A percentile compares a stretch with the other conserved stretches of the same genome.
Evolutionary conservation across 2,797 vertebrate genomes (phyloP).

Genomic region (Phalloptychus januarius): DNA sequence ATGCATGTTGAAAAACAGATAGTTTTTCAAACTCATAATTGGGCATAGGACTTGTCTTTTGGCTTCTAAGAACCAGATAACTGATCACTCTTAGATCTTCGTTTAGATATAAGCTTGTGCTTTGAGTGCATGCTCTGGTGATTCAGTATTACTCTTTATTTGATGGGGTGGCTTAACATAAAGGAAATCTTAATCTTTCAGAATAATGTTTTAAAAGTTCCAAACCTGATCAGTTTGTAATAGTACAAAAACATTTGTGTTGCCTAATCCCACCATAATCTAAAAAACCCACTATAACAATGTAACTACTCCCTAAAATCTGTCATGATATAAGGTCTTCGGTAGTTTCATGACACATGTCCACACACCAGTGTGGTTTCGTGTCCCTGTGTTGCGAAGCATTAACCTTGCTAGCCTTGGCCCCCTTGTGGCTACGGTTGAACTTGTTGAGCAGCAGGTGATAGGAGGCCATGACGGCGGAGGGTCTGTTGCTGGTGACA

Average conservation of each 20-base stretch:
- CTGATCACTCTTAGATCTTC: not conserved
- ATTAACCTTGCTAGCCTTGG: constrained; percentile 78
- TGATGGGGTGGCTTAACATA: not conserved
- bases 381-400: constrained; percentile 6
- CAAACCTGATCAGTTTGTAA: not conserved
- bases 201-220: not conserved
- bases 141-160: not conserved
- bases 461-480: constrained; percentile 84
- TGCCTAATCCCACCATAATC: not conserved
- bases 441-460: constrained; percentile 86
- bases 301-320: not conserved
- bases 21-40: not conserved
- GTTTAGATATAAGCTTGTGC: not conserved
- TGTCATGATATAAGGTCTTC: not conserved
- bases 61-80: not conserved
- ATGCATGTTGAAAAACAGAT: too few relatives aligned
- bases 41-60: not conserved
- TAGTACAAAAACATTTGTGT: not conserved
- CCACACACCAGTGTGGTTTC: not conserved
- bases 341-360: not conserved
- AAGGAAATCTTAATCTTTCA: not conserved
- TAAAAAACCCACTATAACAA: not conserved
- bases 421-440: constrained; percentile 76
- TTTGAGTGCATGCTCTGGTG: not conserved
- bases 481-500: constrained; percentile 84